Conservation (phyloP, 2,797 vertebrate genomes). For the Philypnodon macrostomus region DNA sequence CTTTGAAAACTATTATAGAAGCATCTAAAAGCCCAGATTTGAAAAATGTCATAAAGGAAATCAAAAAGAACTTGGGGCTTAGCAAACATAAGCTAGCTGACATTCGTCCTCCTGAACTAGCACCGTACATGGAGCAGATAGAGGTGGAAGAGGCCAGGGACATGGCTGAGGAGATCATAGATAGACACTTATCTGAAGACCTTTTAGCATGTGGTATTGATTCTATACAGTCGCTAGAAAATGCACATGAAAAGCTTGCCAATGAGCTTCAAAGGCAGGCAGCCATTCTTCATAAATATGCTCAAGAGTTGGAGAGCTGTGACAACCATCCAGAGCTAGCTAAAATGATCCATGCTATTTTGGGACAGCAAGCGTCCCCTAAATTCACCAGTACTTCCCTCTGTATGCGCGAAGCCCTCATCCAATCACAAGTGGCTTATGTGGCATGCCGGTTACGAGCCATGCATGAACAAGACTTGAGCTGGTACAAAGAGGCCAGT, state of each 20-base stretch:
- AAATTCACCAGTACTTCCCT: constrained; percentile 75
- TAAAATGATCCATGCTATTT: constrained; percentile 73
- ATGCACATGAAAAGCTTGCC: constrained; percentile 80
- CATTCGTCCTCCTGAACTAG: constrained; percentile 64
- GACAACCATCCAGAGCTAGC: constrained; percentile 76
- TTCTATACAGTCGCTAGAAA: constrained; percentile 70
- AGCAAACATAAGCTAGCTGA: constrained; percentile 70
- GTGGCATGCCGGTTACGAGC: constrained; percentile 84
- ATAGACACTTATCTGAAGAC: constrained; percentile 62
- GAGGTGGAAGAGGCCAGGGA: constrained; percentile 69
- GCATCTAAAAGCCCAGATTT: constrained; percentile 79
- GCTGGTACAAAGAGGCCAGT: constrained; percentile 78
- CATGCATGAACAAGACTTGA: constrained; percentile 81
- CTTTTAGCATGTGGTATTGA: constrained; percentile 53
- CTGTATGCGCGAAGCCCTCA: constrained; percentile 87
- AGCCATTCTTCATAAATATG: constrained; percentile 78
- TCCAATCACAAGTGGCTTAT: constrained; percentile 91
- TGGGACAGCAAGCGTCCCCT: constrained; percentile 67
- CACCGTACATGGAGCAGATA: constrained; percentile 71
- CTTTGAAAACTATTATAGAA: constrained; percentile 80
- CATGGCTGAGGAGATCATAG: constrained; percentile 68
- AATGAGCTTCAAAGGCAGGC: constrained; percentile 87
- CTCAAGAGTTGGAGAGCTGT: constrained; percentile 79
- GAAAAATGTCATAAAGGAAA: constrained; percentile 80
- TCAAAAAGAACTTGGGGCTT: constrained; percentile 70